phyloP scores from a whole-genome alignment of 1,140 invertebrate genomes.

The Lycorma delicatula region DNA sequence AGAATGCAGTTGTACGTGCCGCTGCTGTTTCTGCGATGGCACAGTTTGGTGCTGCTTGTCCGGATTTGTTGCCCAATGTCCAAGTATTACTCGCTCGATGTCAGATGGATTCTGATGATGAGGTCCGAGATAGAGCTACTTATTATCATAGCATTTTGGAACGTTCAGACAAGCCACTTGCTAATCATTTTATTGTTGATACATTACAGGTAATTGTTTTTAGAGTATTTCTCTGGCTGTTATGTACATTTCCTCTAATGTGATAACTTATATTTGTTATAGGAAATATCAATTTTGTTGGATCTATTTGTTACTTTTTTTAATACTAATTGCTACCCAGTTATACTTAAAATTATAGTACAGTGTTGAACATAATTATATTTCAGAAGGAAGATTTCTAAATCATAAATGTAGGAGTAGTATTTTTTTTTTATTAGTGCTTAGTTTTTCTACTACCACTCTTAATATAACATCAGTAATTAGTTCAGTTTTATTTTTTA shows the following conservation, averaged over 20 bases:
- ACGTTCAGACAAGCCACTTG: conserved; percentile 53
- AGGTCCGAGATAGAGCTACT: conserved; percentile 96
- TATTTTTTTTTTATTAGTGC: no score
- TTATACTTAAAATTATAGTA: background rate
- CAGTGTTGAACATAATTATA: no score
- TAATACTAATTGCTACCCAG: background rate
- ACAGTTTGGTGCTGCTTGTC: conserved; percentile 94
- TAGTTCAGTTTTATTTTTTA: no score
- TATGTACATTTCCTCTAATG: no score
- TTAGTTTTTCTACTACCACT: no score
- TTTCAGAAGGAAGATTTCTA: no score
- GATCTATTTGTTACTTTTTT: background rate
- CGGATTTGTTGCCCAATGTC: conserved; percentile 83
- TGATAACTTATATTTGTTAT: background rate
- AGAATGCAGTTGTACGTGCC: conserved; percentile 87
- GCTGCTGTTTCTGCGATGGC: conserved; percentile 96
- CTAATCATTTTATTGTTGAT: conserved; percentile 80
- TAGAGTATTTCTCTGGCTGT: background rate
- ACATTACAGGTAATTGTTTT: conserved; percentile 44
- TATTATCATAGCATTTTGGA: conserved; percentile 87
- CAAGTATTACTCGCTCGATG: conserved; percentile 73
- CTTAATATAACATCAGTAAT: no score
- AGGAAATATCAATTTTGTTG: background rate
- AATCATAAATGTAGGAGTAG: no score
- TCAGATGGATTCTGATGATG: conserved; percentile 95